Percentiles rank a stretch among this genome's conserved stretches.
Evolutionary conservation across 37 sponge, comb jelly and placozoan genomes (phyloP).

Genomic region (Halichondria panicea): DNA sequence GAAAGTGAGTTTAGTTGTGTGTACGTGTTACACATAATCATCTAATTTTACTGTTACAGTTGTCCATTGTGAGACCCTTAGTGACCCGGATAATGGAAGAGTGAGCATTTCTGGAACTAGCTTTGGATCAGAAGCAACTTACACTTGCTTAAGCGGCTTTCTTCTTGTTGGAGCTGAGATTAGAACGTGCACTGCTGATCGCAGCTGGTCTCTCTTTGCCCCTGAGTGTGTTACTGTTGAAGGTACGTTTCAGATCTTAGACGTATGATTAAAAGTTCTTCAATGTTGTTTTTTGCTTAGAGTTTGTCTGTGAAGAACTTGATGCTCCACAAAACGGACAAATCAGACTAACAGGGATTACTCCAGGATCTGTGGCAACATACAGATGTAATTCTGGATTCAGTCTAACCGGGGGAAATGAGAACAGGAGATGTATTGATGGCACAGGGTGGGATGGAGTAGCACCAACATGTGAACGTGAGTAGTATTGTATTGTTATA

Average conservation of each 20-base stretch:
- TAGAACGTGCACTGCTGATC: slow-evolving; percentile 33
- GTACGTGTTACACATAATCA: slow-evolving; percentile 1
- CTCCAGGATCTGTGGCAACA: slow-evolving; percentile 24
- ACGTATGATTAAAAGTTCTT: not conserved
- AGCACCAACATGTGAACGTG: slow-evolving; percentile 8
- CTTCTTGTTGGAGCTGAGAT: slow-evolving; percentile 7
- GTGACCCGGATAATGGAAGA: slow-evolving; percentile 7
- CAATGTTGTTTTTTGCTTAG: not conserved
- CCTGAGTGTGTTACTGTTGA: slow-evolving; percentile 17
- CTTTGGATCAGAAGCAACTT: slow-evolving; percentile 13
- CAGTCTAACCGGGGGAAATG: slow-evolving; percentile 12
- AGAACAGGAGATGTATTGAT: slow-evolving; percentile 22
- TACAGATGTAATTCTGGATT: slow-evolving; percentile 51
- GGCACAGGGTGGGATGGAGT: slow-evolving; percentile 10
- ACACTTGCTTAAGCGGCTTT: slow-evolving; percentile 36
- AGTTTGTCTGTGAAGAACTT: slow-evolving; percentile 10
- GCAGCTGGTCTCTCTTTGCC: slow-evolving; percentile 27
- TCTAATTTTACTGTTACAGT: too few relatives aligned
- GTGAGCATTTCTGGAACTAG: slow-evolving; percentile 10
- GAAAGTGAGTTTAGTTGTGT: slow-evolving; percentile 7
- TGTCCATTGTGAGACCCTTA: slow-evolving; percentile 51
- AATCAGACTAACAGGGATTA: slow-evolving; percentile 1
- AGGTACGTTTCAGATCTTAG: not conserved
- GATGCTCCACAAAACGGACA: not conserved
- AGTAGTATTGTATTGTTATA: not conserved